phyloP scores from a whole-genome alignment of 2,888 invertebrate species.

The Euzetes globulus region DNA sequence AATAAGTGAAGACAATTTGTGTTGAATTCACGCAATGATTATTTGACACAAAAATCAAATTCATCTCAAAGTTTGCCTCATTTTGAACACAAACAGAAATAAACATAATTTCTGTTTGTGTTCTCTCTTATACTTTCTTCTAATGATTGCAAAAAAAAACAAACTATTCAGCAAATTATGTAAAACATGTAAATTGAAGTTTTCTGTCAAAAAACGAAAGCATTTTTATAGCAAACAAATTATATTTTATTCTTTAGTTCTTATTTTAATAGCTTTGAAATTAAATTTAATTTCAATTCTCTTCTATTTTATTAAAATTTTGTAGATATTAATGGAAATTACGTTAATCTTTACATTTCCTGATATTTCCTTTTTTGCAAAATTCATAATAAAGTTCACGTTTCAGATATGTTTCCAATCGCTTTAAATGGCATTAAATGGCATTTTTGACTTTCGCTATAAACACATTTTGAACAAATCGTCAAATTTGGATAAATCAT shows the following conservation, averaged over 20 bases:
- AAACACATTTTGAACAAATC: no score
- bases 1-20: neutral
- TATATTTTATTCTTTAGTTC: neutral
- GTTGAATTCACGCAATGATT: neutral
- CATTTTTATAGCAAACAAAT: conserved; percentile 28
- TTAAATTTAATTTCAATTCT: neutral
- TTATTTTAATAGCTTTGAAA: no score
- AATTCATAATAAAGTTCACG: neutral
- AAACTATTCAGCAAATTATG: neutral
- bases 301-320: neutral
- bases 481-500: no score
- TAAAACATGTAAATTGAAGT: conserved; percentile 27
- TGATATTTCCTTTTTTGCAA: neutral
- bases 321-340: conserved; percentile 8
- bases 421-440: neutral
- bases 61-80: conserved; percentile 26
- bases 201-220: neutral
- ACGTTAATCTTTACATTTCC: conserved; percentile 3
- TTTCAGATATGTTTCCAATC: neutral
- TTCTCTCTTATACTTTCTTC: neutral
- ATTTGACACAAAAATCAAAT: neutral
- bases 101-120: neutral
- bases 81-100: neutral
- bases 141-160: neutral
- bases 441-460: no score